Base-by-base conservation (phyloP, 1,140 invertebrate species). In the Drosophila arizonae region DNA sequence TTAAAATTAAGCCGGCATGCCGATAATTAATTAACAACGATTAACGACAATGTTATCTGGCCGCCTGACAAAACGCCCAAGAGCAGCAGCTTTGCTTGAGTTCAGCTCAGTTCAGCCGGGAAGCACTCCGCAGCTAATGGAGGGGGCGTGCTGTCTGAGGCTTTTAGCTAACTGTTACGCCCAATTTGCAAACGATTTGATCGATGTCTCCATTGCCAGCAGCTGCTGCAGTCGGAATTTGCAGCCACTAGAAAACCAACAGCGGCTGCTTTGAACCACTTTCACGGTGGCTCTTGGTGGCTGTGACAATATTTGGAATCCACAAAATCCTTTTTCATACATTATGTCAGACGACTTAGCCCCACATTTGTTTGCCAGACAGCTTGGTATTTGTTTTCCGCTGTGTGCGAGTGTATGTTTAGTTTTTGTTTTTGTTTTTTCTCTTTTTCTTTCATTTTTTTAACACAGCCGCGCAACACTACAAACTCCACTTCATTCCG, bases 1-100 rank as follows among this genome's bases (percentile, higher is more conserved):
- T 88, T 79, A 77, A 87, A 86, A 73, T 82, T 70, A 78, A 76
- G 75, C 75, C 71, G 60, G 39, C 68, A 77, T 68, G 77, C 62
- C 68, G 68, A 76, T 88, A 87, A 87, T 87, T 88, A 87, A 87
- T 88, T 88, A 67, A 84, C 45, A 77, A 77, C 82, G 73, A 87
- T 87, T 88, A 87, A 87, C 79, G 76, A 82, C 79, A 77, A 69
- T 79, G 72, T 84, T 88, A 82, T 77, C 79, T 84, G 77, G 82
- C 70, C 76, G 72, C 28, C 28, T 69, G 84, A 87, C 84, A 87
- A 79, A 72, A 74, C 65, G 64, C 78, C 63, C 45, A 51, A 48
- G 50, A 26, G 11, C 51, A 55, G 45, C 72, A 69, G 58, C 45
- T 65, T 11, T 76, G 82, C 82, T 87, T 54, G 72, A 79, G 63